Evolutionary conservation across 1,140 invertebrate species (phyloP), one percentile per base, ranked within the genome.

Genomic region (Cherax destructor): DNA sequence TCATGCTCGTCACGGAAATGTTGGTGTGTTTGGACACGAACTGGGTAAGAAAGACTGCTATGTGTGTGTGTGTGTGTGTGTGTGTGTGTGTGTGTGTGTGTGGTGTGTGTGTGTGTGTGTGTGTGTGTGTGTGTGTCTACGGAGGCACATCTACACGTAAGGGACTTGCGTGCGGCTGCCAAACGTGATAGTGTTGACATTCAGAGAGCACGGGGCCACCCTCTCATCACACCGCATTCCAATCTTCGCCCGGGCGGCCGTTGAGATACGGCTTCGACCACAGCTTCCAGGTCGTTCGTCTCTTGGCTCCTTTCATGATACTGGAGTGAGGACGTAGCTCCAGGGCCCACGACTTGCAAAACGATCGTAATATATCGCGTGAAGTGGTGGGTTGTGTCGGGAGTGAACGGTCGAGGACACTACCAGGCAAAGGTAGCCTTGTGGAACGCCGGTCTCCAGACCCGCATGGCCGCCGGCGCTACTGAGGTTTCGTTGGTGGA

Each of bases 401-500:
- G 81, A 56, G 50, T 52, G 59, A 24, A 69, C 10, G 69, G 52
- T 72, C 74, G 7, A 72, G 84, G 56, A 52, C 30, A 72, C 47
- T 65, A 21, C 24, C 59, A 30, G 41, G 47, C 16, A 50, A 47
- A 91, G 56, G 88, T 79, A 91, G 80, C 88, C 88, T 76, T 79
- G 88, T 79, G 88, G 86, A 88, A 83, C 88, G 81, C 72, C 59
- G 74, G 69, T 56, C 88, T 61, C 11, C 83, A 78, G 65, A 30
- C 83, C 88, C 88, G 88, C 88, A 90, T 90, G 80, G 80, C 74
- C 81, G 18, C 18, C 72, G 56, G 50, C 81, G 81, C 88, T 85
- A 84, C 88, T 91, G 88, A 85, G 88, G 88, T 91, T 91, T 91
- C 88, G 81, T 91, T 18, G 81, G 76, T 85, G 69, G 80, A 78